A percentile compares a stretch with the other conserved stretches of the same genome.
phyloP scores from a whole-genome alignment of 2,888 invertebrate genomes.

The Habroteleia sp. region DNA sequence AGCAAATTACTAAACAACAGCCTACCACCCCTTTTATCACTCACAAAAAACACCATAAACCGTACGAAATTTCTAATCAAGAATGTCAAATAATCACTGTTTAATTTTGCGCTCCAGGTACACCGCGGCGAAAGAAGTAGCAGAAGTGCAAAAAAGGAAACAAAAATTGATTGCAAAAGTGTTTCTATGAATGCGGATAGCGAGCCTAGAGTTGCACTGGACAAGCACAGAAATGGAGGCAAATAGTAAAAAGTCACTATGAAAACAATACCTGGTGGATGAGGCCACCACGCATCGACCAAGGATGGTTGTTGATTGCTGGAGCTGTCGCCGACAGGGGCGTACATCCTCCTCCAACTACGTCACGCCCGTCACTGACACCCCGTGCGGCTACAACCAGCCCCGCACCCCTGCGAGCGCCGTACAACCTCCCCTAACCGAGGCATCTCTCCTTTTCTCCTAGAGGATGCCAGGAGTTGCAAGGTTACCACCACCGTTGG shows the following conservation, averaged over 20 bases:
- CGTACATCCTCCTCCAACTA: constrained; percentile 80
- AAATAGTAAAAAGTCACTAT: constrained; percentile 5
- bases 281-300: constrained; percentile 80
- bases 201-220: too few species aligned
- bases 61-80: too few species aligned
- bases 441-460: constrained; percentile 74
- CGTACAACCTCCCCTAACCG: constrained; percentile 63
- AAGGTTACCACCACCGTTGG: constrained; percentile 76
- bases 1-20: too few species aligned
- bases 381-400: constrained; percentile 72
- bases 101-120: too few species aligned
- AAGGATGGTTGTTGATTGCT: constrained; percentile 79
- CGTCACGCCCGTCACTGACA: constrained; percentile 80
- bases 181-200: too few species aligned
- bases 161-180: too few species aligned
- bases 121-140: too few species aligned
- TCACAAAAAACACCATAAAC: too few species aligned
- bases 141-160: too few species aligned
- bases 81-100: too few species aligned
- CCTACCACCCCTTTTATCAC: too few species aligned
- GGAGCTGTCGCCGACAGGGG: constrained; percentile 79
- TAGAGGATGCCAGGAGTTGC: constrained; percentile 74
- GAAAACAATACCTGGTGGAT: constrained; percentile 76
- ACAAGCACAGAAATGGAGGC: too few species aligned
- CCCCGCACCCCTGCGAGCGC: constrained; percentile 65